Conservation (phyloP, 1,140 invertebrate species). For the Calycopis cecrops region DNA sequence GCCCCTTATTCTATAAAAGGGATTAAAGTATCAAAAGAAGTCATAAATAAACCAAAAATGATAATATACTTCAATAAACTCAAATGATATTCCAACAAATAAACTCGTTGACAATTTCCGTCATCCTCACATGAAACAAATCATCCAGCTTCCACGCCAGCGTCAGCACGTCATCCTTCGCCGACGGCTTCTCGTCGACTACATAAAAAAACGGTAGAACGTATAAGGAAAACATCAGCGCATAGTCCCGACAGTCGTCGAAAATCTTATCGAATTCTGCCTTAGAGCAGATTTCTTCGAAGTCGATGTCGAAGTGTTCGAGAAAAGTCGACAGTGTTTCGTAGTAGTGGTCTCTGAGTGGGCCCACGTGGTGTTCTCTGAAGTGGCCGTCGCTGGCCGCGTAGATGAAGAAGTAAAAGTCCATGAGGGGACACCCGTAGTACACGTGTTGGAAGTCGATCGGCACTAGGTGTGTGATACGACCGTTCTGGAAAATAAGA, state of each 20-base stretch:
- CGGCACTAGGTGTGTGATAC: conserved; percentile 34
- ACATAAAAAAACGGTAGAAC: conserved; percentile 42
- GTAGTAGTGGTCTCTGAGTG: conserved; percentile 42
- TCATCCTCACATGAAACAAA: conserved; percentile 30
- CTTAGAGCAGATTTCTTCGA: conserved; percentile 32
- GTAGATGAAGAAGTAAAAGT: conserved; percentile 52
- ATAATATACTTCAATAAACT: too few species aligned
- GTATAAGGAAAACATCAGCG: conserved; percentile 38
- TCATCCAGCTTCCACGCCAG: conserved; percentile 32
- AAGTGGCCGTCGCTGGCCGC: conserved; percentile 41
- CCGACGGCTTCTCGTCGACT: conserved; percentile 33
- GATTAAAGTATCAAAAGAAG: too few species aligned
- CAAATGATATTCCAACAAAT: conserved; percentile 33
- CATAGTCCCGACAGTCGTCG: conserved; percentile 38
- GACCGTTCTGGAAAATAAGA: conserved; percentile 44
- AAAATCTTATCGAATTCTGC: conserved; percentile 39
- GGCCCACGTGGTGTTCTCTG: conserved; percentile 33
- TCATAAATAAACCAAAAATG: too few species aligned
- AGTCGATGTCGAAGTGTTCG: conserved; percentile 37
- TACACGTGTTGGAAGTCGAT: conserved; percentile 52
- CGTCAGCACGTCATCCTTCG: conserved; percentile 32
- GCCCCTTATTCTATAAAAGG: too few species aligned
- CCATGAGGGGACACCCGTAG: conserved; percentile 49
- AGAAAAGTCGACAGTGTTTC: conserved; percentile 35
- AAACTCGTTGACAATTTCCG: conserved; percentile 46